Base-by-base conservation (phyloP, 2,888 invertebrate genomes). In the Platycnemis pennipes region DNA sequence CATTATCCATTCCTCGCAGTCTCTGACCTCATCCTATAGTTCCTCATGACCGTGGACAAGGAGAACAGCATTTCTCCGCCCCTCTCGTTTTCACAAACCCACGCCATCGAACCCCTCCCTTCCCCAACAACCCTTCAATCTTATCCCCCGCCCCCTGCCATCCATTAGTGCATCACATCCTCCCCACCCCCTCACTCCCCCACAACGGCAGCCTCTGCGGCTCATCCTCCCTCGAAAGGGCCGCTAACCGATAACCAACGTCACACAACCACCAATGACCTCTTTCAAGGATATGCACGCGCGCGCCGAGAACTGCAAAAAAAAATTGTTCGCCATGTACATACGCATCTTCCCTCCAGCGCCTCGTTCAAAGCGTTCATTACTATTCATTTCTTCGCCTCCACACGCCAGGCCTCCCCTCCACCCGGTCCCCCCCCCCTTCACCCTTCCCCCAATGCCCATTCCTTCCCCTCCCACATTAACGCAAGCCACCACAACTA, bases 211-310 rank as follows among this genome's bases (percentile, higher is more conserved):
- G 31, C 77, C 88, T 19, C 49, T 45, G 49, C 49, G 46, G 49
- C 49, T n/a, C 88, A 88, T 49, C 88, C 45, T 88, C 88, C n/a
- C n/a, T n/a, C n/a, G n/a, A n/a, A 11, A 63, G 44, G 91, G 91
- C 91, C 91, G 91, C 91, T 91, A 91, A 91, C 91, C 91, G 91
- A 91, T 91, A 69, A 37, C n/a, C 26, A 69, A 63, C 63, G 89
- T 89, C 89, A 91, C n/a, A 31, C 91, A 91, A 63, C 91, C 91
- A 91, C 91, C 91, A 91, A 91, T 91, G 91, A 91, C 91, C 91
- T 91, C 91, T 45, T 91, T 91, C 91, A 91, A 91, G 91, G 91
- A 91, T 91, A 91, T 42, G 91, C 91, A 91, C 91, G 89, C 31
- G 89, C 89, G 89, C 89, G 37, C 44, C 22, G 44, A 31, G 88